Conservation (phyloP, 1,140 invertebrate species). For the Argopecten irradians region DNA sequence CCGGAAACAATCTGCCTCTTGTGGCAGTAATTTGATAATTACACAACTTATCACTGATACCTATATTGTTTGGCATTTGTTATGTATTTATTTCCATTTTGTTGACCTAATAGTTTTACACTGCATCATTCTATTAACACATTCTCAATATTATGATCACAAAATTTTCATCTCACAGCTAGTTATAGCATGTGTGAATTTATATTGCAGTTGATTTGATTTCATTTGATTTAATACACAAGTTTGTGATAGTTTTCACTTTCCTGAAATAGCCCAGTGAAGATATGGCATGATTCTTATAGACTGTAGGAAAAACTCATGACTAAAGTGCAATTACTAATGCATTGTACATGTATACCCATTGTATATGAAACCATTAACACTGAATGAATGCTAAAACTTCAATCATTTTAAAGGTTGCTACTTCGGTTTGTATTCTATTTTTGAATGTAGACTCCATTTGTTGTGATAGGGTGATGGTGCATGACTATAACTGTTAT, state of each 20-base stretch:
- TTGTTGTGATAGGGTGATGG: slow-evolving; percentile 1
- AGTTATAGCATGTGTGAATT: neutral
- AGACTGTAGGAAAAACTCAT: neutral
- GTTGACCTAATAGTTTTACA: neutral
- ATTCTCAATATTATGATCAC: neutral
- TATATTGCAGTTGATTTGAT: neutral
- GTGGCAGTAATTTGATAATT: neutral
- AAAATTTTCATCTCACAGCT: neutral
- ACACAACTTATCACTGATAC: neutral
- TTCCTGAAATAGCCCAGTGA: neutral
- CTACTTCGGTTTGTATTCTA: neutral
- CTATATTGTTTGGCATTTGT: neutral
- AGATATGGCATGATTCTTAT: neutral
- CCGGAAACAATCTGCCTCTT: neutral
- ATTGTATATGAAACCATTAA: neutral
- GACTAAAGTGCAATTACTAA: neutral
- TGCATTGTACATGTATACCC: neutral
- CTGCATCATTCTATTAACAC: neutral
- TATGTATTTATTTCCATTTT: neutral
- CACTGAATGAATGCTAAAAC: neutral
- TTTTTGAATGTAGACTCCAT: neutral
- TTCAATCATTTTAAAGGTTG: neutral
- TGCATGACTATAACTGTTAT: neutral
- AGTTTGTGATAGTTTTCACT: neutral
- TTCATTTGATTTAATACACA: neutral